These are phyloP conservation scores for Copsychus sechellarum DNA, from an alignment of 2,113 vertebrate genomes.

Conservation along the genomic window DNA sequence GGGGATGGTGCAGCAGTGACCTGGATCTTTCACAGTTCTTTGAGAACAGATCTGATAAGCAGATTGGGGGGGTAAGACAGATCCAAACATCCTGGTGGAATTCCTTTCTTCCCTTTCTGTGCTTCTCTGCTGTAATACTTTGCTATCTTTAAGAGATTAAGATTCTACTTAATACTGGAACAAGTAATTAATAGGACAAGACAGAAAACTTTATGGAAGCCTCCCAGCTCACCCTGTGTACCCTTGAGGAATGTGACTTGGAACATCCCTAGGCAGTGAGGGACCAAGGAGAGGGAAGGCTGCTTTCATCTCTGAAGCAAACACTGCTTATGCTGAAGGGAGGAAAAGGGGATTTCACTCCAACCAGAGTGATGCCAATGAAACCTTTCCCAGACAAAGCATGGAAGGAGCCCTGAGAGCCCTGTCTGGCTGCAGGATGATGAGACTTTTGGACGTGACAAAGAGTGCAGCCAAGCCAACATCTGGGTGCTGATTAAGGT, in stretches of 20 bases:
- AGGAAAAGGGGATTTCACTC: neutral
- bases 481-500: neutral
- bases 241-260: accelerated
- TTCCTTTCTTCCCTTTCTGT: neutral
- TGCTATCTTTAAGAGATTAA: neutral
- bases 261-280: neutral
- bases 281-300: neutral
- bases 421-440: neutral
- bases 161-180: neutral
- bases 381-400: neutral
- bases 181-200: neutral
- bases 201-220: neutral
- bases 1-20: neutral
- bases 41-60: neutral
- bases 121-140: neutral
- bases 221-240: neutral
- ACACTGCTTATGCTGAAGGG: neutral
- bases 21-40: neutral
- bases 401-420: neutral
- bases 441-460: neutral
- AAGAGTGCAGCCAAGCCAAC: neutral
- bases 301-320: neutral
- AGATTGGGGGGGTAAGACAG: neutral
- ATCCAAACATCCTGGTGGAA: neutral
- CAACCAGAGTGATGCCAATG: neutral